Conservation (phyloP, 2,888 invertebrate species). For the Clusia tigrina region DNA sequence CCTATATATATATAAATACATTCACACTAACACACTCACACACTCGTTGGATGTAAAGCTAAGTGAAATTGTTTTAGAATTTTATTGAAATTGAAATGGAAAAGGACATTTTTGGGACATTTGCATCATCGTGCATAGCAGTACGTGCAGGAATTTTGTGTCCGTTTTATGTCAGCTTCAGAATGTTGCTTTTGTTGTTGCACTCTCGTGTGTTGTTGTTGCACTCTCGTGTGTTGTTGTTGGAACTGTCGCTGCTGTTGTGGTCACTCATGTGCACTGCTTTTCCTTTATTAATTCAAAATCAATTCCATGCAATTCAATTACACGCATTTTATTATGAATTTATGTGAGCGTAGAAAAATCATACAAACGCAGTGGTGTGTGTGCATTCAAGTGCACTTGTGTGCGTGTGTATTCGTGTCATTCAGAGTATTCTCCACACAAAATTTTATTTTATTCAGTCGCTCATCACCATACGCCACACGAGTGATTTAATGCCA, state of each 20-base stretch:
- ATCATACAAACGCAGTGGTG: too few relatives aligned
- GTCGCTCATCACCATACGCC: too few relatives aligned
- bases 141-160: too few relatives aligned
- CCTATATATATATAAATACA: too few relatives aligned
- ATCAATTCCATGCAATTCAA: neutral
- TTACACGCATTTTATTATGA: neutral
- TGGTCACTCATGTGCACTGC: neutral
- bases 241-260: too few relatives aligned
- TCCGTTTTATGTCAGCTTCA: conserved; percentile 6
- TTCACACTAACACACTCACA: conserved; percentile 5
- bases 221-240: neutral
- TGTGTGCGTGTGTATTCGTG: too few relatives aligned
- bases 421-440: too few relatives aligned
- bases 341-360: too few relatives aligned
- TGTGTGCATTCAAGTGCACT: too few relatives aligned
- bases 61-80: conserved; percentile 1
- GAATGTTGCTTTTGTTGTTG: neutral
- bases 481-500: too few relatives aligned
- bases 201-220: neutral
- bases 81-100: neutral
- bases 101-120: conserved; percentile 3
- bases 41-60: neutral
- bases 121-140: conserved; percentile 1
- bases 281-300: neutral
- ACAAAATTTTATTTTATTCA: too few relatives aligned